A percentile compares a stretch with the other conserved stretches of the same genome.
These are phyloP conservation scores for Sapayoa aenigma DNA, from an alignment of 2,113 vertebrate species.

Conservation along the genomic window DNA sequence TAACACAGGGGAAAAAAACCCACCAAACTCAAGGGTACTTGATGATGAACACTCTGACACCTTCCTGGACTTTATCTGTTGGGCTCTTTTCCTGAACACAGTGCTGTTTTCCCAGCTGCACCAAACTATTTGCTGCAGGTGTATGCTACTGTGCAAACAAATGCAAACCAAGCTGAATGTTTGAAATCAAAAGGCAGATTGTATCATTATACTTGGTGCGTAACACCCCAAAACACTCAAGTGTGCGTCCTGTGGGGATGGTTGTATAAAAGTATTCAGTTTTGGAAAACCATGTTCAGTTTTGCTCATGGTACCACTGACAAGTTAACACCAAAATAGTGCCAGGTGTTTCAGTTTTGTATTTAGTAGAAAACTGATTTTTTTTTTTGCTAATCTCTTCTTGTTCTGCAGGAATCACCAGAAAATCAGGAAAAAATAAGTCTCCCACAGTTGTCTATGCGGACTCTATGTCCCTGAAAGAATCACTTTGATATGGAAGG, in stretches of 20 bases:
- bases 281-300: not conserved
- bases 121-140: not conserved
- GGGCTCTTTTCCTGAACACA: not conserved
- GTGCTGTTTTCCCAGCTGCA: not conserved
- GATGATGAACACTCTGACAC: not conserved
- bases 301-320: not conserved
- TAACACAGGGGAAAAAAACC: fast-evolving
- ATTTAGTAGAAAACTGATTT: not conserved
- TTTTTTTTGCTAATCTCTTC: not conserved
- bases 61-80: not conserved
- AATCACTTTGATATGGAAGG: not conserved
- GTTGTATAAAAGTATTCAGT: not conserved
- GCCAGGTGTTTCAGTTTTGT: not conserved
- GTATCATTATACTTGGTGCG: not conserved
- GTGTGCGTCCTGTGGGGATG: not conserved
- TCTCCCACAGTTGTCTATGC: not conserved
- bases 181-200: not conserved
- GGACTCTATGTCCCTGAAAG: not conserved
- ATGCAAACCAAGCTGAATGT: not conserved
- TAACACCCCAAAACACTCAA: not conserved
- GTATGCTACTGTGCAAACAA: not conserved
- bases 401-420: not conserved
- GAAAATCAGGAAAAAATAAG: not conserved
- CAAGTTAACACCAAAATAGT: not conserved
- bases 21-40: not conserved